Base-by-base conservation (phyloP, 2,888 invertebrate species). In the Phymatocera aterrima region DNA sequence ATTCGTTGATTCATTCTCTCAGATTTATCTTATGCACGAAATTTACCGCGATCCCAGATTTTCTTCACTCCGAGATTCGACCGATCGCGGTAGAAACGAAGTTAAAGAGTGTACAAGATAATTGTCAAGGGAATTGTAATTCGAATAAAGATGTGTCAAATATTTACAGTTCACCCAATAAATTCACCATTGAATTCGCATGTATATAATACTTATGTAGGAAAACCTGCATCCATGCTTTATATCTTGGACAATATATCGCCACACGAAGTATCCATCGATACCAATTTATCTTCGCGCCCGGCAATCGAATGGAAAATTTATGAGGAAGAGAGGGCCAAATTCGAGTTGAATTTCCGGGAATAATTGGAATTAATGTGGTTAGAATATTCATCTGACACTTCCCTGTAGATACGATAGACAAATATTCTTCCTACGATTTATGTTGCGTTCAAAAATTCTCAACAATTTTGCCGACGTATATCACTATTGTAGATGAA, bases 241-340 rank as follows among this genome's bases (percentile, higher is more conserved):
- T 57, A 57, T 57, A 57, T 57, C 57, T 57, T 57, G 15, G 57
- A 28, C 57, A 28, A 57, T 57, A 57, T 57, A 24, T 15, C 40
- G 40, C 8, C 4, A 8, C 4, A 5, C 8, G 4, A 8, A 5
- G 40, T 40, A 40, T 40, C 40, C 8, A 34, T 37, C 37, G 61
- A 64, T 64, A 64, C 61, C 57, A 64, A 64, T 64, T 34, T 37
- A 64, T 64, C 61, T 64, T 64, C 68, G 4, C 18, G 6, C 24
- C 18, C 24, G 10, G 24, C 46, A 40, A 46, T 68, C 18, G 68
- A 21, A 68, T 46, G 24, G 68, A 68, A 43, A 68, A 68, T 68
- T 68, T 68, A 68, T 46, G 43, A n/a, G n/a, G n/a, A n/a, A n/a
- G n/a, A n/a, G n/a, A n/a, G 43, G 24, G 40, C 28, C 37, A 28